phyloP scores from a whole-genome alignment of 2,113 vertebrate genomes.

The Galeopterus variegatus region DNA sequence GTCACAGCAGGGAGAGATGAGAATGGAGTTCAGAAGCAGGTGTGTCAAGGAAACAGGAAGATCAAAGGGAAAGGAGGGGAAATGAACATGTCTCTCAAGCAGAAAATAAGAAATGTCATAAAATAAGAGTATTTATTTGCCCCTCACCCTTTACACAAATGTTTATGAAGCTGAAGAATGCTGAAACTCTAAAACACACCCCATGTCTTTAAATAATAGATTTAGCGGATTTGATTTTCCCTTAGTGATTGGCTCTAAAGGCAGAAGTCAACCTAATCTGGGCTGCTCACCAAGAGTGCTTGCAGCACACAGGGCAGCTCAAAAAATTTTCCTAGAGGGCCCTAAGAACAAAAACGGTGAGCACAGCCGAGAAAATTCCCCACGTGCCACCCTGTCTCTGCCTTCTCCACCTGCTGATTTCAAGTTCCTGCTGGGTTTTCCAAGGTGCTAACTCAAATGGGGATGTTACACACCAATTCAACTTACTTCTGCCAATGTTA shows the following conservation, averaged over 20 bases:
- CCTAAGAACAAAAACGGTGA: neutral
- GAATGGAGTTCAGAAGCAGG: conserved; percentile 74
- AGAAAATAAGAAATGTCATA: conserved; percentile 71
- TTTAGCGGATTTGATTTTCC: neutral
- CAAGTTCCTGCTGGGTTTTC: neutral
- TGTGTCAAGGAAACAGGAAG: conserved; percentile 75
- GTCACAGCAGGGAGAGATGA: conserved; percentile 79
- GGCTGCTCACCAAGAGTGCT: neutral
- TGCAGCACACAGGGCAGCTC: neutral
- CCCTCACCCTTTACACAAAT: conserved; percentile 56
- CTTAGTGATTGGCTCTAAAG: neutral
- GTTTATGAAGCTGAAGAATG: conserved; percentile 57
- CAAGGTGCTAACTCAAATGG: neutral
- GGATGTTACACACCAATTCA: neutral
- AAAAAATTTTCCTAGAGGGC: neutral
- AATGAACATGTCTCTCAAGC: conserved; percentile 67
- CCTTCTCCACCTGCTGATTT: neutral
- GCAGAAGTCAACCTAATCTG: conserved; percentile 6
- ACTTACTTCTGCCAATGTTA: conserved; percentile 45
- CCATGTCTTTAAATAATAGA: neutral
- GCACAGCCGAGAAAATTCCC: neutral
- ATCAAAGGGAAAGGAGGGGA: conserved; percentile 72
- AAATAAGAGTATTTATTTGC: conserved; percentile 8
- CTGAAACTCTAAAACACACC: conserved; percentile 39
- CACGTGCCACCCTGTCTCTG: neutral